These are phyloP conservation scores for Graphium colonna DNA, from an alignment of 2,888 invertebrate species.

Conservation along the genomic window DNA sequence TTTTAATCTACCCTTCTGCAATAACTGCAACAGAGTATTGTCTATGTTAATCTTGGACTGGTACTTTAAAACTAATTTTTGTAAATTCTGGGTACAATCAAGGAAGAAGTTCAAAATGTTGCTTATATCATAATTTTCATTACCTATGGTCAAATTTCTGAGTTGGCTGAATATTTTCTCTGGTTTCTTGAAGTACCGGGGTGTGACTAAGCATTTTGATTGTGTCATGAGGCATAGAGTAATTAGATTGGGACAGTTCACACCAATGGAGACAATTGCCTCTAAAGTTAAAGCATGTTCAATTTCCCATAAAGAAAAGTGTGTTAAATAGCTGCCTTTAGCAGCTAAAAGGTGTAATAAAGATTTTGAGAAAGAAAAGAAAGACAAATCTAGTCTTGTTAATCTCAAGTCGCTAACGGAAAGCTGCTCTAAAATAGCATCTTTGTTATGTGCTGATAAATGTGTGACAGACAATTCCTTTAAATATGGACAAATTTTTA, in stretches of 20 bases:
- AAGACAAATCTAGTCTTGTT: conserved; percentile 61
- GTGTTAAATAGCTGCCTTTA: conserved; percentile 66
- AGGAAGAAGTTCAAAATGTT: conserved; percentile 61
- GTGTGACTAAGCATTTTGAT: conserved; percentile 58
- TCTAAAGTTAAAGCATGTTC: conserved; percentile 64
- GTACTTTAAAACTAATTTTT: conserved; percentile 64
- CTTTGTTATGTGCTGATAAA: conserved; percentile 65
- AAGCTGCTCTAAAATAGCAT: conserved; percentile 65
- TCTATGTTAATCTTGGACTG: conserved; percentile 64
- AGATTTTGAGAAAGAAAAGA: conserved; percentile 65
- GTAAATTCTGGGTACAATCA: conserved; percentile 56
- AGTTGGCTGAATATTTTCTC: conserved; percentile 58
- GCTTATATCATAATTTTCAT: conserved; percentile 62
- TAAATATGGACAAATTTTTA: conserved; percentile 66
- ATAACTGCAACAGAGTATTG: conserved; percentile 49
- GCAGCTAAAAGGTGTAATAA: conserved; percentile 57
- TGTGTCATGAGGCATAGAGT: conserved; percentile 68
- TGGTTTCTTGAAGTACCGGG: conserved; percentile 52
- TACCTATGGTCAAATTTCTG: conserved; percentile 61
- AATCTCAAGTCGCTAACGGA: conserved; percentile 57
- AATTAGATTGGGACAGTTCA: conserved; percentile 61
- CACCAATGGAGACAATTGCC: conserved; percentile 58
- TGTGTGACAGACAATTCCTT: conserved; percentile 68
- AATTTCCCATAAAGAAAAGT: conserved; percentile 71
- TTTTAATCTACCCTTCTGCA: conserved; percentile 57